These are phyloP conservation scores for Onychostoma macrolepis DNA, from an alignment of 2,113 vertebrate genomes.

Conservation along the genomic window DNA sequence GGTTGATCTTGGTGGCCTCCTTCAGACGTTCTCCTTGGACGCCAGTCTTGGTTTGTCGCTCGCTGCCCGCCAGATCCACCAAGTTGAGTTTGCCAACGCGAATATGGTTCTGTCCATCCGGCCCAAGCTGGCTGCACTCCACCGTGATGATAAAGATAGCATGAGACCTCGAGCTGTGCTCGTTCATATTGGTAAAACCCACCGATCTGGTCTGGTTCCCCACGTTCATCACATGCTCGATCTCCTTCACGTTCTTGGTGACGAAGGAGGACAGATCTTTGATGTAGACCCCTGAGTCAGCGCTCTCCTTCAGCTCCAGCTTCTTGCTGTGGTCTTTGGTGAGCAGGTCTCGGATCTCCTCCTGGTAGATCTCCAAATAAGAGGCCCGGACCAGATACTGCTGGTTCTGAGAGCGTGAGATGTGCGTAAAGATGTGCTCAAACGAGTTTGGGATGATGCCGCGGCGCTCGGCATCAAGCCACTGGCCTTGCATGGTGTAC, in stretches of 20 bases:
- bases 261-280: conserved; percentile 96
- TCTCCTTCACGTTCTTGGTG: conserved; percentile 97
- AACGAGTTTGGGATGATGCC: conserved; percentile 94
- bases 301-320: conserved; percentile 93
- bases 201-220: conserved; percentile 91
- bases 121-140: conserved; percentile 92
- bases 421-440: conserved; percentile 97
- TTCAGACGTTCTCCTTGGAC: conserved; percentile 89
- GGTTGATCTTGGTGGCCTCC: conserved; percentile 97
- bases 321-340: conserved; percentile 83
- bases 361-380: conserved; percentile 97
- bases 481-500: conserved; percentile 95
- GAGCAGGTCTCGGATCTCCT: conserved; percentile 94
- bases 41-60: conserved; percentile 89
- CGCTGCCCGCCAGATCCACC: conserved; percentile 95
- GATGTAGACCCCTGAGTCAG: conserved; percentile 93
- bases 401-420: conserved; percentile 95
- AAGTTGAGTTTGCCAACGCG: conserved; percentile 95
- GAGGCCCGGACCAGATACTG: conserved; percentile 97
- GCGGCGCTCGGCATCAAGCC: conserved; percentile 87
- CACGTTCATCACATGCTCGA: conserved; percentile 95
- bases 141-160: conserved; percentile 94
- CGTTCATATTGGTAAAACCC: conserved; percentile 95
- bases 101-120: conserved; percentile 92
- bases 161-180: conserved; percentile 94